Evolutionary conservation across 2,888 invertebrate species (phyloP).

Genomic region (Trichogramma evanescens): DNA sequence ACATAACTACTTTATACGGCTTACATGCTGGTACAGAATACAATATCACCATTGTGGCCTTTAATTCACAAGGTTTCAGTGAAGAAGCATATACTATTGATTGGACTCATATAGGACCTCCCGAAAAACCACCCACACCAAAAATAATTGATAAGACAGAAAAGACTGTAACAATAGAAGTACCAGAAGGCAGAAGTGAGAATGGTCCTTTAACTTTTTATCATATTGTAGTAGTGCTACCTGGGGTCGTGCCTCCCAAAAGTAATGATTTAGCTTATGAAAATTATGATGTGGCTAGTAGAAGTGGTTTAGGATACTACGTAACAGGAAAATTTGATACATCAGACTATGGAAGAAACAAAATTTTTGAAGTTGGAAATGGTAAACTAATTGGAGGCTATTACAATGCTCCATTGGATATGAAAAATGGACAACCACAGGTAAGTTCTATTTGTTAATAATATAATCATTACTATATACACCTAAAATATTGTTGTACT

Average conservation of each 20-base stretch:
- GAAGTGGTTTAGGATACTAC: conserved; percentile 69
- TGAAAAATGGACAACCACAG: conserved; percentile 41
- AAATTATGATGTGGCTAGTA: conserved; percentile 60
- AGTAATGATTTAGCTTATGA: conserved; percentile 51
- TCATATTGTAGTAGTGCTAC: conserved; percentile 65
- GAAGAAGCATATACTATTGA: conserved; percentile 52
- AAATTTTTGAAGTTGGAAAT: conserved; percentile 73
- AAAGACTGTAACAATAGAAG: conserved; percentile 59
- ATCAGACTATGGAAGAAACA: conserved; percentile 47
- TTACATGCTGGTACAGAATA: conserved; percentile 71
- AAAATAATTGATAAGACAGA: conserved; percentile 57
- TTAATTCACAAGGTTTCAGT: conserved; percentile 57
- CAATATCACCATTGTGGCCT: conserved; percentile 64
- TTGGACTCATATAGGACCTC: conserved; percentile 70
- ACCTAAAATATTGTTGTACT: background rate
- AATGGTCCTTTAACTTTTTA: conserved; percentile 75
- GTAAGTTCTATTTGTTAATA: background rate
- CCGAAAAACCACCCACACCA: conserved; percentile 58
- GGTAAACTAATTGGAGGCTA: conserved; percentile 65
- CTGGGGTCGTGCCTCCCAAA: conserved; percentile 58
- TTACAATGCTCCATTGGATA: conserved; percentile 67
- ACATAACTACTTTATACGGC: conserved; percentile 40
- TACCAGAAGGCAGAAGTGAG: conserved; percentile 63
- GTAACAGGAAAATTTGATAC: conserved; percentile 73
- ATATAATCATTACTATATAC: background rate